phyloP scores from a whole-genome alignment of 2,888 invertebrate genomes.

The Salticus scenicus region DNA sequence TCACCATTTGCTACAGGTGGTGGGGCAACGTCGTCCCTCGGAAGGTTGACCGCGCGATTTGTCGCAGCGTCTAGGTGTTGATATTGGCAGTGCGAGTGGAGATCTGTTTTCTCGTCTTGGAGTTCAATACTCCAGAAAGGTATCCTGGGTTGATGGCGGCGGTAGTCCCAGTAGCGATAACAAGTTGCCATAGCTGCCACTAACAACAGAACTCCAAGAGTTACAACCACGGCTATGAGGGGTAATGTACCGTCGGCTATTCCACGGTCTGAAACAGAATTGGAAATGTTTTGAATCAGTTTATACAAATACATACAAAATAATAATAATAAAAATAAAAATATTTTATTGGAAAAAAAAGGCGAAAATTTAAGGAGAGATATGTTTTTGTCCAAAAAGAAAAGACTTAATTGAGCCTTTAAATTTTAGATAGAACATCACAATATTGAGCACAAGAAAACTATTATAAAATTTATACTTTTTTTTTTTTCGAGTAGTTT shows the following conservation, averaged over 20 bases:
- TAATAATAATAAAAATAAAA: no score
- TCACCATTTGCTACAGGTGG: conserved; percentile 17
- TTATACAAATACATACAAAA: no score
- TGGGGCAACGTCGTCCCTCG: background rate
- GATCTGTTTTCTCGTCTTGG: conserved; percentile 56
- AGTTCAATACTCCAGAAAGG: conserved; percentile 70
- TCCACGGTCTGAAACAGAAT: conserved; percentile 50
- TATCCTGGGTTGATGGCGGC: conserved; percentile 59
- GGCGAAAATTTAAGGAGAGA: no score
- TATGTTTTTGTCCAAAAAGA: no score
- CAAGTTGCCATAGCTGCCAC: conserved; percentile 70
- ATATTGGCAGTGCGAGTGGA: conserved; percentile 66
- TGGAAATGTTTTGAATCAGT: no score
- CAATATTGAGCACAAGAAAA: no score
- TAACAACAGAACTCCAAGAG: conserved; percentile 67
- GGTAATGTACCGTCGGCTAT: conserved; percentile 71
- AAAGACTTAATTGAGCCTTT: no score
- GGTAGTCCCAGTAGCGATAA: conserved; percentile 69
- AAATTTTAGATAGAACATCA: no score
- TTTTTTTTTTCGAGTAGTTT: no score
- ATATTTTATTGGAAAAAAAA: no score
- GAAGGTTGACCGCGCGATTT: conserved; percentile 18
- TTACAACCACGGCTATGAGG: conserved; percentile 69
- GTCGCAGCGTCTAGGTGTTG: conserved; percentile 63
- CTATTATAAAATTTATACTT: no score